These are phyloP conservation scores for Dryobota labecula DNA, from an alignment of 2,888 invertebrate genomes.

Conservation along the genomic window DNA sequence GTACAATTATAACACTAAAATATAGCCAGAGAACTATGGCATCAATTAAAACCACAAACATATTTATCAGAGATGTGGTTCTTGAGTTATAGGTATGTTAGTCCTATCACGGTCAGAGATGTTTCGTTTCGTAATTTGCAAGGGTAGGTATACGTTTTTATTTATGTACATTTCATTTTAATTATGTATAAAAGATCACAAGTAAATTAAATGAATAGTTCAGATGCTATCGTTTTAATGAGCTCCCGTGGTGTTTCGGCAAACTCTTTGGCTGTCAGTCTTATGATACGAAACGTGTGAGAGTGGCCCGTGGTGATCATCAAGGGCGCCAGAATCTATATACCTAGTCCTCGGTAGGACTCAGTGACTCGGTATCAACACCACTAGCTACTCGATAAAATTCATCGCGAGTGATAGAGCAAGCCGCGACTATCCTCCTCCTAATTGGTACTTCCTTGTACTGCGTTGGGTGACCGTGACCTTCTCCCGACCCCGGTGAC, in stretches of 20 bases:
- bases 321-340: not conserved
- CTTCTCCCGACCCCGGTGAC: not conserved
- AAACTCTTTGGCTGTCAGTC: not conserved
- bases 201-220: not conserved
- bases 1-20: not conserved
- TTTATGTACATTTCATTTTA: not conserved
- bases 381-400: not conserved
- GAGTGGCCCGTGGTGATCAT: not conserved
- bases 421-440: too few species aligned
- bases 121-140: not conserved
- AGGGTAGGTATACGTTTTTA: not conserved
- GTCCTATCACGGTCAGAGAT: not conserved
- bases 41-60: not conserved
- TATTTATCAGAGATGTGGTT: not conserved
- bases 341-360: too few species aligned
- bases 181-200: too few species aligned
- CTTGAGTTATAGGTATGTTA: not conserved
- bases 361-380: not conserved
- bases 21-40: too few species aligned
- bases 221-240: not conserved
- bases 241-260: not conserved
- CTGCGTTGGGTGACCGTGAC: not conserved
- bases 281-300: not conserved
- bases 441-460: not conserved
- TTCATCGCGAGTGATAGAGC: not conserved